Evolutionary conservation across 2,888 invertebrate genomes (phyloP).

Genomic region (Lycophotia porphyrea): DNA sequence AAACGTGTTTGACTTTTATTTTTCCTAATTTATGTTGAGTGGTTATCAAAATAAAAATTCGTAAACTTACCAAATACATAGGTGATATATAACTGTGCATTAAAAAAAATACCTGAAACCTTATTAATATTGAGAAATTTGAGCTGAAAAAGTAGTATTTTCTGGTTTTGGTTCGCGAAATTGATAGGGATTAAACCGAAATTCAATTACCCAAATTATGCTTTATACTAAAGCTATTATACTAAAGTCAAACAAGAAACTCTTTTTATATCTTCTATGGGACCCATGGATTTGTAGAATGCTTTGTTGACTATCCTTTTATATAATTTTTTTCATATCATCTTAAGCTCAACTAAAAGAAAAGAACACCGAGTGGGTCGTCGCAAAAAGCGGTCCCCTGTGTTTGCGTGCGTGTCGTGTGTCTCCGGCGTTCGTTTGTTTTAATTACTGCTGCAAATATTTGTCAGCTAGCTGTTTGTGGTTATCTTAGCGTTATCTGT

Average conservation of each 20-base stretch:
- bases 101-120: no score
- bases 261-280: conserved; percentile 21
- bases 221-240: neutral
- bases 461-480: conserved; percentile 84
- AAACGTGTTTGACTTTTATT: no score
- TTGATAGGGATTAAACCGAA: no score
- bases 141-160: no score
- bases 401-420: conserved; percentile 78
- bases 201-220: conserved; percentile 11
- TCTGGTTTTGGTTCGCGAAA: no score
- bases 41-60: no score
- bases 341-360: conserved; percentile 59
- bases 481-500: conserved; percentile 89
- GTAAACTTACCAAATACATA: no score
- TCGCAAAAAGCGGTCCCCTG: conserved; percentile 77
- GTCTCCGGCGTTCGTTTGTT: conserved; percentile 80
- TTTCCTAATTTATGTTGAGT: no score
- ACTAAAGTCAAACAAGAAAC: conserved; percentile 10
- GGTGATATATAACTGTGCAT: no score
- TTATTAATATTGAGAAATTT: no score
- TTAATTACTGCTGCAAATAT: conserved; percentile 88
- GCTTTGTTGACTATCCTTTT: conserved; percentile 54
- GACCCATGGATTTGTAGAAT: conserved; percentile 40
- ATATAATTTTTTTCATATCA: conserved; percentile 54
- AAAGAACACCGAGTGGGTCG: conserved; percentile 70